phyloP scores from a whole-genome alignment of 1,140 invertebrate species.

The Orchesella cincta region DNA sequence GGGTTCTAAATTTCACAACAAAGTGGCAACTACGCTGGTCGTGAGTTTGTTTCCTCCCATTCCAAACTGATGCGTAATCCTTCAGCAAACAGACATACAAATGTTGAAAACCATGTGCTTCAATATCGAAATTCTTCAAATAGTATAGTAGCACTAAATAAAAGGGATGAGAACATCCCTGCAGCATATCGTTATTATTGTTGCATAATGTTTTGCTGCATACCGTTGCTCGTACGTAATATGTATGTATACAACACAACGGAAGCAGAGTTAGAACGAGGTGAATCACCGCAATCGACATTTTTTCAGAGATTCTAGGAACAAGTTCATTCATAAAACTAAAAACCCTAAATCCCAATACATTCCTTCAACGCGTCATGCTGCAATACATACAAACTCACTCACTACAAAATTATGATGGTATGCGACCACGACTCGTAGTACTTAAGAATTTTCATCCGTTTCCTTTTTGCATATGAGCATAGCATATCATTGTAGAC shows the following conservation, averaged over 20 bases:
- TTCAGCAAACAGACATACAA: background rate
- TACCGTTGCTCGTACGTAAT: background rate
- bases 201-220: background rate
- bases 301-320: background rate
- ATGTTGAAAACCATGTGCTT: background rate
- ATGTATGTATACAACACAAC: no score
- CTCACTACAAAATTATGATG: background rate
- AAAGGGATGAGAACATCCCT: background rate
- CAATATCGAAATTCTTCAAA: background rate
- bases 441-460: background rate
- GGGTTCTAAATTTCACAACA: background rate
- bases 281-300: constrained; percentile 1
- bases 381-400: background rate
- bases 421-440: background rate
- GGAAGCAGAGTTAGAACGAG: background rate
- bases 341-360: background rate
- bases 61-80: constrained; percentile 4
- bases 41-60: background rate
- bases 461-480: background rate
- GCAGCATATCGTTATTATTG: background rate
- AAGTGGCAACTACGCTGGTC: background rate
- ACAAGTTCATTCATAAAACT: background rate
- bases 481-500: no score
- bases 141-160: background rate
- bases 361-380: background rate